Base-by-base conservation (phyloP, 2,888 invertebrate species). In the Sesia apiformis region DNA sequence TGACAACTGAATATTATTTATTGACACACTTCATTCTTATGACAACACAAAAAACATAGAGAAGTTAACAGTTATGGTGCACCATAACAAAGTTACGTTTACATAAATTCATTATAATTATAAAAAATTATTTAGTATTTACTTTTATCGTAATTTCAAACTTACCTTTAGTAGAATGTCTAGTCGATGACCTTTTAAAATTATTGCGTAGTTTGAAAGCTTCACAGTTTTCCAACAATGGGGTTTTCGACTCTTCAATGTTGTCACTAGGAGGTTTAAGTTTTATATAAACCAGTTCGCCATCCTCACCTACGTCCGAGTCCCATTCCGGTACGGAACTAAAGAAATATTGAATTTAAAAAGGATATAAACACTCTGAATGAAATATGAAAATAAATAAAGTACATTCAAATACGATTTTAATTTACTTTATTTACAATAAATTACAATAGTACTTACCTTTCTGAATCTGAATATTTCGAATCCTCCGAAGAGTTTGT, bases 261-360 rank as follows among this genome's bases (percentile, higher is more conserved):
- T 55, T 57, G 46, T 72, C 72, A 57, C 57, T 64, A 4, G 56
- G 57, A 4, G 63, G 59, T 67, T 79, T 91, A 54, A 91, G 90
- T 75, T 93, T 93, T 39, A 93, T 91, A 67, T 91, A 94, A 53
- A 93, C 90, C 4, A 95, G 78, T 65, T 93, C 93, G 3, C 94
- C 94, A 64, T 93, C 91, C 60, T 91, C 91, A 53, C 90, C 90
- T 3, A 93, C 83, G 69, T 91, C 91, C 1, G 92, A 90, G 76
- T 93, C 93, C 93, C 93, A 93, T 75, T 93, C 93, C 39, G 92
- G 91, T 40, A 92, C 90, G n/a, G 92, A 92, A 72, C 93, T 93
- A 54, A 23, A 23, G 1, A 23, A 23, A 23, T 23, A 23, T 23
- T 23, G 23, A 23, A 23, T 23, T 23, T 23, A 23, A 23, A 23